These are phyloP conservation scores for Conomelus anceps DNA, from an alignment of 2,888 invertebrate species.

Conservation along the genomic window DNA sequence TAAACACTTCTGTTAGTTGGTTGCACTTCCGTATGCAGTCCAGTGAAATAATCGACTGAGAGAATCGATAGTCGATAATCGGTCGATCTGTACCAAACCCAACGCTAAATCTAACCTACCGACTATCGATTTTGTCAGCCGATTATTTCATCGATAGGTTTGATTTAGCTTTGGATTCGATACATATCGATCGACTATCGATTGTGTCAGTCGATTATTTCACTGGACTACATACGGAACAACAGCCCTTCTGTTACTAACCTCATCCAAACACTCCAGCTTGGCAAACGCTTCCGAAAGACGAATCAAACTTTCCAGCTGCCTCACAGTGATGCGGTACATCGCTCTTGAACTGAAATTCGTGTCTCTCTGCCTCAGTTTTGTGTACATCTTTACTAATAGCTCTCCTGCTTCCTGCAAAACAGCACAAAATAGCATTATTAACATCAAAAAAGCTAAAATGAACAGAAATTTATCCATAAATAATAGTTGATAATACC, in stretches of 20 bases:
- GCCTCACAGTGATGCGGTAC: conserved; percentile 96
- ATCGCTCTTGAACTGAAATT: conserved; percentile 56
- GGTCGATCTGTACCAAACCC: too few species aligned
- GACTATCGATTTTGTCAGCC: too few species aligned
- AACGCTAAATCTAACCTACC: too few species aligned
- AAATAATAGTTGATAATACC: too few species aligned
- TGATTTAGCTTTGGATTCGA: background rate
- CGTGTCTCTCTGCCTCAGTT: conserved; percentile 77
- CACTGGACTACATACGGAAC: too few species aligned
- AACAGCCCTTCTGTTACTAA: too few species aligned
- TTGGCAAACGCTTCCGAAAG: conserved; percentile 95
- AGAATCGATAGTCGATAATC: too few species aligned
- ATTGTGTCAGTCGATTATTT: too few species aligned
- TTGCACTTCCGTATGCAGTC: too few species aligned
- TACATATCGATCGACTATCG: too few species aligned
- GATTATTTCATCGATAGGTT: background rate
- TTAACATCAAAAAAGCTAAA: background rate
- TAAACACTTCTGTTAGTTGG: too few species aligned
- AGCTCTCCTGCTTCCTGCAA: conserved; percentile 69
- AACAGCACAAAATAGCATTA: background rate
- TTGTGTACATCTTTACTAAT: conserved; percentile 82
- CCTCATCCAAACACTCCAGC: conserved; percentile 89
- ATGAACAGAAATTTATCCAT: background rate
- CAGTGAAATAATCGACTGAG: too few species aligned
- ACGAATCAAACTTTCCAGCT: conserved; percentile 91